These are phyloP conservation scores for Aurelia aurita complex sp. Pacific DNA, from an alignment of 30 jellyfish, hydroid and myxozoan genomes.

Conservation along the genomic window DNA sequence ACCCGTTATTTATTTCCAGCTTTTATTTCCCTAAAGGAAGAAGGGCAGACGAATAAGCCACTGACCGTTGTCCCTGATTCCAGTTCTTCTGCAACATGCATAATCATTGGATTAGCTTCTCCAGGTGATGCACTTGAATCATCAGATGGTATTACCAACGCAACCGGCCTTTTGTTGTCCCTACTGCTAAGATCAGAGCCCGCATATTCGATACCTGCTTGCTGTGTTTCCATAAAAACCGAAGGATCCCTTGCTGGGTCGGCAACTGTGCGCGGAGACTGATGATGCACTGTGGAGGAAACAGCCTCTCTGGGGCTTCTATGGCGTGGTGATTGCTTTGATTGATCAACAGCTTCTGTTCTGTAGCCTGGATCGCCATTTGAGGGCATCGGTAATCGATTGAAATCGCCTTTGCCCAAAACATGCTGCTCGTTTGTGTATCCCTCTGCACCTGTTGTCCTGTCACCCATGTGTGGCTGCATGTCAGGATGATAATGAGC, in stretches of 20 bases:
- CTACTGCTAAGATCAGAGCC: neutral
- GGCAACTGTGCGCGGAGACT: no score
- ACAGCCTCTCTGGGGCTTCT: neutral
- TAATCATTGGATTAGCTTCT: neutral
- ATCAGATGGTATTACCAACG: constrained; percentile 12
- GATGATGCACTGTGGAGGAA: no score
- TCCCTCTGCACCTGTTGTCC: neutral
- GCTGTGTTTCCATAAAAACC: neutral
- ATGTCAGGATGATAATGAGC: neutral
- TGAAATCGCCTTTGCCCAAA: neutral
- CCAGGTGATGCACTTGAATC: constrained; percentile 1
- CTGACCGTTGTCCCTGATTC: constrained; percentile 14
- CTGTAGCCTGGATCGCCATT: neutral
- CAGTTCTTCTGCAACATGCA: constrained; percentile 11
- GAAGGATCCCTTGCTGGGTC: no score
- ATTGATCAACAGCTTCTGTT: neutral
- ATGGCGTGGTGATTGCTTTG: neutral
- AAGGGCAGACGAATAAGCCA: neutral
- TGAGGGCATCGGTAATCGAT: neutral
- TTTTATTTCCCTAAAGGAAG: neutral
- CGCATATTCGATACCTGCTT: neutral
- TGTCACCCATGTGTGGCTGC: neutral
- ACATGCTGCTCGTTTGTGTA: no score
- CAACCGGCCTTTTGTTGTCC: constrained; percentile 1
- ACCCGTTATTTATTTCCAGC: neutral